These are phyloP conservation scores for Bruchidius siliquastri DNA, from an alignment of 2,888 invertebrate species.

Conservation along the genomic window DNA sequence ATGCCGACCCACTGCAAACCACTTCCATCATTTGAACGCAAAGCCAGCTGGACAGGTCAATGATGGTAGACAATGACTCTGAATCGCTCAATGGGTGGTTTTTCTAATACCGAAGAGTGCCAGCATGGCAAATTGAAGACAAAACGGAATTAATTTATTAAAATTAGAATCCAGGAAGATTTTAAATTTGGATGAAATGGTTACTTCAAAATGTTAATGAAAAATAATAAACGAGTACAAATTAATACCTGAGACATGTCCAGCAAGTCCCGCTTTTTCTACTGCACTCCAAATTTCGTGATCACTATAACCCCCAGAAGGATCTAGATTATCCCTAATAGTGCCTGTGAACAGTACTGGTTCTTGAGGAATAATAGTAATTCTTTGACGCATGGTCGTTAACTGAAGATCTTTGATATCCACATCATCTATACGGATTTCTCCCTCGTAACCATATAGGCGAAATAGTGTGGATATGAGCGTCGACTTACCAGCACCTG, in stretches of 20 bases:
- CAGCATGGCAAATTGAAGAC: no score
- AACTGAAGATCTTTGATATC: conserved; percentile 52
- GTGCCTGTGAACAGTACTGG: conserved; percentile 74
- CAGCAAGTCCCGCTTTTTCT: conserved; percentile 35
- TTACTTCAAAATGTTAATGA: no score
- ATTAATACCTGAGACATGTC: conserved; percentile 49
- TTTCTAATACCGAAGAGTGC: no score
- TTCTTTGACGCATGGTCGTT: conserved; percentile 52
- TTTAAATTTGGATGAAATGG: no score
- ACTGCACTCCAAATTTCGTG: conserved; percentile 30
- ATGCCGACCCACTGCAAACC: no score
- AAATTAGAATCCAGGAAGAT: conserved; percentile 26
- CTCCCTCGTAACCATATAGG: conserved; percentile 50
- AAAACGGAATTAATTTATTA: no score
- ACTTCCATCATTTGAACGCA: no score
- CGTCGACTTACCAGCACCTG: conserved; percentile 77
- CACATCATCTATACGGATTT: conserved; percentile 58
- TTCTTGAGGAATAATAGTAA: conserved; percentile 83
- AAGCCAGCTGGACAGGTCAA: no score
- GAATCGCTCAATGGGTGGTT: no score
- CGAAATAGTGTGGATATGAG: conserved; percentile 68
- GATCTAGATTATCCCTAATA: conserved; percentile 45
- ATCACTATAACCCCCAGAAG: conserved; percentile 24
- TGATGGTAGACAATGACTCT: no score
- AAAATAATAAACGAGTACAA: conserved; percentile 51